Base-by-base conservation (phyloP, 2,888 invertebrate species). In the Malachius bipustulatus region DNA sequence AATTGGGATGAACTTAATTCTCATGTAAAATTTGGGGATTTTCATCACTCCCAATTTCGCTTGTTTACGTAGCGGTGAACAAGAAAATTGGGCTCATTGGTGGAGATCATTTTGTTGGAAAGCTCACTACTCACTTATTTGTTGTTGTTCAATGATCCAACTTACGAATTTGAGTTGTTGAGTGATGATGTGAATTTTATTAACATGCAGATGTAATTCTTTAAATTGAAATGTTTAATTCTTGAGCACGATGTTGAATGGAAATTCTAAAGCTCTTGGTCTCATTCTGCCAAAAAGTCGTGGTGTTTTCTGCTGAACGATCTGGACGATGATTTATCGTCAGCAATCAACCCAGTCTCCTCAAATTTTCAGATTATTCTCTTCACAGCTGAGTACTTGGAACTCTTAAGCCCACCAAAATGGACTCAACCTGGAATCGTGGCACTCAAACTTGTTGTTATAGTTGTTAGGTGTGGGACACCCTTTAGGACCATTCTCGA, bases 301-400 rank as follows among this genome's bases (percentile, higher is more conserved):
- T 19, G 24, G n/a, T 19, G 24, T 19, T 19, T 19, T 19, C 24
- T 19, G 24, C 24, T 19, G 6, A 19, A 19, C 24, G 24, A 19
- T 19, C 24, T 19, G 24, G 24, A 19, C 24, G 24, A 19, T 19
- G 24, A n/a, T 19, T 19, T 19, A 19, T 8, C 24, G n/a, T 6
- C 24, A 19, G n/a, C 6, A 19, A 19, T 19, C 24, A n/a, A 19
- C 24, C 24, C 24, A 19, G 24, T 19, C 24, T 19, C n/a, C 24
- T 19, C 24, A n/a, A 19, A 8, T 19, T 19, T 19, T 19, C n/a
- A 8, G 6, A 8, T 19, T 19, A 8, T 19, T 19, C 24, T 19
- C 24, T 19, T 19, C n/a, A 19, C 24, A 19, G n/a, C n/a, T n/a
- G n/a, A n/a, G n/a, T n/a, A n/a, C n/a, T n/a, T n/a, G n/a, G n/a